Evolutionary conservation across 1,140 invertebrate genomes (phyloP).

Genomic region (Hetaerina americana): DNA sequence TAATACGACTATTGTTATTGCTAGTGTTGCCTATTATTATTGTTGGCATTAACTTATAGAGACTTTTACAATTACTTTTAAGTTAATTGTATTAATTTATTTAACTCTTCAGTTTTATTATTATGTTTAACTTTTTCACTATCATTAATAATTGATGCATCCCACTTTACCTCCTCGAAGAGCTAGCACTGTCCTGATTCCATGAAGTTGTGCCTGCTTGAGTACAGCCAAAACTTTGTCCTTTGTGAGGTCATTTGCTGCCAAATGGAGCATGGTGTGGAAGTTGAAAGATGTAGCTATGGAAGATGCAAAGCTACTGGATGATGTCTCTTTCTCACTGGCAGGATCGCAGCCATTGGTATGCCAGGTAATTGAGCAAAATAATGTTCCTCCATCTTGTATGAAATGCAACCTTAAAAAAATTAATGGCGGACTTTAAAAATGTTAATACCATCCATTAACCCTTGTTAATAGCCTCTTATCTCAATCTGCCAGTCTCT

Average conservation of each 20-base stretch:
- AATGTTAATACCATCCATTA: background rate
- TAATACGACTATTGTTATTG: no score
- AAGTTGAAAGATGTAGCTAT: background rate
- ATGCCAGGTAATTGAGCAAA: conserved; percentile 24
- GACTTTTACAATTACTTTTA: no score
- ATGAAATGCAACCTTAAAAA: background rate
- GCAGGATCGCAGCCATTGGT: background rate
- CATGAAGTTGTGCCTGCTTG: conserved; percentile 13
- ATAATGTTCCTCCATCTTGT: conserved; percentile 14
- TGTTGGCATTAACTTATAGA: no score
- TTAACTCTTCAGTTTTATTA: no score
- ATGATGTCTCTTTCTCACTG: background rate
- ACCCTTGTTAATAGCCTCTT: background rate
- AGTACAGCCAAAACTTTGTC: background rate
- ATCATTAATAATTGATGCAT: no score
- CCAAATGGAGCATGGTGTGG: conserved; percentile 7
- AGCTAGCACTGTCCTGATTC: conserved; percentile 22
- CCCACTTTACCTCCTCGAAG: conserved; percentile 29
- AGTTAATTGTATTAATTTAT: no score
- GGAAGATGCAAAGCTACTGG: background rate
- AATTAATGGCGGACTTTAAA: background rate
- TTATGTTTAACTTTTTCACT: no score
- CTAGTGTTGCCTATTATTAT: no score
- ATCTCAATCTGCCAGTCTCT: background rate
- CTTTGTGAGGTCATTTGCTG: background rate